A percentile compares a stretch with the other conserved stretches of the same genome.
phyloP scores from a whole-genome alignment of 2,888 invertebrate genomes.

The Xestia rhomboidea region DNA sequence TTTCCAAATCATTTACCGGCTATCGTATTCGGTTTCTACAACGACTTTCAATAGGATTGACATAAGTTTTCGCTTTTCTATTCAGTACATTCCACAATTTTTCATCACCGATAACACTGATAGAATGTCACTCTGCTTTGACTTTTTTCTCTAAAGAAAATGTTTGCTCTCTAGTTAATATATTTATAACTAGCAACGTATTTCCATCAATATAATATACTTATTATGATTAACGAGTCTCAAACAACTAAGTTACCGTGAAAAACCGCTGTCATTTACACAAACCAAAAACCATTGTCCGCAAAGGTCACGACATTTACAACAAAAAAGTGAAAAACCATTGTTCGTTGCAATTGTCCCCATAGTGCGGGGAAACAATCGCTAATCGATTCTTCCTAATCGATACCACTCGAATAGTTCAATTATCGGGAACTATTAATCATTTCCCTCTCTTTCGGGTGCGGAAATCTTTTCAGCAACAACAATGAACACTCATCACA shows the following conservation, averaged over 20 bases:
- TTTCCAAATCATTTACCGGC: background rate
- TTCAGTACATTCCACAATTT: background rate
- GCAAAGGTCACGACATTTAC: conserved; percentile 39
- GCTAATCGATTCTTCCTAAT: conserved; percentile 61
- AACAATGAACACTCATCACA: conserved; percentile 74
- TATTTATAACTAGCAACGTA: background rate
- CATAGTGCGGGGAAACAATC: conserved; percentile 59
- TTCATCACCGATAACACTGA: background rate
- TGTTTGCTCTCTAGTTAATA: background rate
- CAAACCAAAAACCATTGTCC: conserved; percentile 44
- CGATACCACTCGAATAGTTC: conserved; percentile 68
- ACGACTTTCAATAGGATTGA: background rate
- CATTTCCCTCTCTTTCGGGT: conserved; percentile 63
- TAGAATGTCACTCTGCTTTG: background rate
- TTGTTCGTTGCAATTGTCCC: conserved; percentile 51
- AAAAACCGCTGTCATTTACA: conserved; percentile 16
- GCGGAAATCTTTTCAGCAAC: conserved; percentile 69
- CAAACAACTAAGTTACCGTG: background rate
- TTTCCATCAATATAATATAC: background rate
- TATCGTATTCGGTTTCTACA: background rate
- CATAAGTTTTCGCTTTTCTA: background rate
- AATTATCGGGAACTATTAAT: conserved; percentile 67
- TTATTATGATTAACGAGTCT: background rate
- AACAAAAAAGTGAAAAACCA: conserved; percentile 46
- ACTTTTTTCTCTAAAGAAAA: background rate